These are phyloP conservation scores for Piscicola geometra DNA, from an alignment of 2,888 invertebrate genomes.

Conservation along the genomic window DNA sequence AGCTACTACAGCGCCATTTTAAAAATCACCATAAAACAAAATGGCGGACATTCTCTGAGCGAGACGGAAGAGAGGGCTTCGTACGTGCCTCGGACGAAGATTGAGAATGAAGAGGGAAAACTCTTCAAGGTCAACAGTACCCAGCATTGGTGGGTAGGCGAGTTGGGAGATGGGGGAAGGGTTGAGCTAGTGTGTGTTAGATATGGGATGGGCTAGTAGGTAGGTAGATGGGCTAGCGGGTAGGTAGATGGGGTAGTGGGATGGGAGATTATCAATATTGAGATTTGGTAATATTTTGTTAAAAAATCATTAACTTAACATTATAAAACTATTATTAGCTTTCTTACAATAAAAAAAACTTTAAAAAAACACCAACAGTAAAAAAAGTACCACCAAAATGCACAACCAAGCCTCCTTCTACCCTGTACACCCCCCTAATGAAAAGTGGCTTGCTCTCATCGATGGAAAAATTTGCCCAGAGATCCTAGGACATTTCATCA, in stretches of 20 bases:
- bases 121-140: neutral
- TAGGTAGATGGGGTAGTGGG: too few species aligned
- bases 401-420: slow-evolving; percentile 52
- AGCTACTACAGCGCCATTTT: neutral
- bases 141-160: slow-evolving; percentile 7
- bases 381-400: neutral
- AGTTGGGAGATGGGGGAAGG: too few species aligned
- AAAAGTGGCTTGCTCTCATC: slow-evolving; percentile 76
- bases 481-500: neutral
- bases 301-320: too few species aligned
- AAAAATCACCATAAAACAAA: neutral
- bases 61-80: neutral
- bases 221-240: too few species aligned
- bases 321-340: too few species aligned
- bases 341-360: too few species aligned
- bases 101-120: neutral
- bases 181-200: too few species aligned
- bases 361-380: too few species aligned
- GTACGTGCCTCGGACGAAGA: neutral
- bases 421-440: slow-evolving; percentile 51
- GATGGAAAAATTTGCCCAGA: slow-evolving; percentile 72
- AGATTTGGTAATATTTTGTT: too few species aligned
- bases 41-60: too few species aligned
- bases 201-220: too few species aligned
- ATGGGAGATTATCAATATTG: too few species aligned